These are phyloP conservation scores for Paradisaea rubra DNA, from an alignment of 2,113 vertebrate genomes.

Conservation along the genomic window DNA sequence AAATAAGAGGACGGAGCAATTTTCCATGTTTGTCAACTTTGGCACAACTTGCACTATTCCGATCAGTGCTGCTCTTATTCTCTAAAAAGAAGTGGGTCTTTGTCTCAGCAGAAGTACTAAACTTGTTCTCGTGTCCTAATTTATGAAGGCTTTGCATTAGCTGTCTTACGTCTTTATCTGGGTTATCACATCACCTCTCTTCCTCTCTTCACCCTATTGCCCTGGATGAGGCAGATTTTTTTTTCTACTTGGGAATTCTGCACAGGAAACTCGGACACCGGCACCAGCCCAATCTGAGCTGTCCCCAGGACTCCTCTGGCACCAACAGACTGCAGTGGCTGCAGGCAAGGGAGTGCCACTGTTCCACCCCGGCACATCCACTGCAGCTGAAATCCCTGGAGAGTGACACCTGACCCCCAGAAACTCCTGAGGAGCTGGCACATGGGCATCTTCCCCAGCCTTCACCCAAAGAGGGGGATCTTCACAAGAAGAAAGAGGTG, in stretches of 20 bases:
- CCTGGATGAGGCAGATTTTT: background rate
- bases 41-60: slow-evolving; percentile 5
- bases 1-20: background rate
- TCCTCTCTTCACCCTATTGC: background rate
- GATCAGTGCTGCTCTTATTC: background rate
- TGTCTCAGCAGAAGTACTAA: background rate
- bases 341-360: background rate
- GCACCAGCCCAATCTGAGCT: rapidly evolving
- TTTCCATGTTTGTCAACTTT: slow-evolving; percentile 41
- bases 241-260: background rate
- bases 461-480: background rate
- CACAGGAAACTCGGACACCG: background rate
- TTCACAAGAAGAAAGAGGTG: background rate
- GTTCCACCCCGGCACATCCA: background rate
- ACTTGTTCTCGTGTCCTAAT: background rate
- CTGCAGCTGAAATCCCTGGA: background rate
- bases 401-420: rapidly evolving
- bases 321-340: rapidly evolving
- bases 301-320: background rate
- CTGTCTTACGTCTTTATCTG: background rate
- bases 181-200: background rate
- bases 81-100: background rate
- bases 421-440: background rate
- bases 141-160: background rate
- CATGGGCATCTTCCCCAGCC: background rate